Percentiles rank a stretch among this genome's conserved stretches.
Conservation (phyloP, 2,113 vertebrate genomes). For the Uropsilus gracilis region DNA sequence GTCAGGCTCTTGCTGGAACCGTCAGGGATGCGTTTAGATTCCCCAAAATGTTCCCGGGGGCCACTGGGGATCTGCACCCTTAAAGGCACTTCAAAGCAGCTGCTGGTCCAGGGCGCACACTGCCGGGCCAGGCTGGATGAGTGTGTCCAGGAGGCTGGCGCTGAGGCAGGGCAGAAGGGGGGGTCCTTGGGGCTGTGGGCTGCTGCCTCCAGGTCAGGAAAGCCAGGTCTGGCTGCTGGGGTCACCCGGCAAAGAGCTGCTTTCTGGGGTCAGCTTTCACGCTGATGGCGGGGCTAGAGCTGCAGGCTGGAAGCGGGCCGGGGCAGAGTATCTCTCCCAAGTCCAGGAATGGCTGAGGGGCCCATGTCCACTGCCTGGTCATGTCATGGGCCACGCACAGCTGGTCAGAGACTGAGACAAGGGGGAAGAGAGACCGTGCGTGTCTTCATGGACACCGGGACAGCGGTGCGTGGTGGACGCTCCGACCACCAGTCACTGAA, state of each 20-base stretch:
- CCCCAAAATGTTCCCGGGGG: not conserved
- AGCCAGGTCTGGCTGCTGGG: no score
- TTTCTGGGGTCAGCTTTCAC: no score
- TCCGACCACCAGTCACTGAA: not conserved
- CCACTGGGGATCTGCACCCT: not conserved
- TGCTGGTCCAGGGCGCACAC: not conserved
- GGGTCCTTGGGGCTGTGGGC: no score
- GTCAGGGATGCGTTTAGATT: not conserved
- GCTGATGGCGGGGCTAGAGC: no score
- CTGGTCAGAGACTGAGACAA: not conserved
- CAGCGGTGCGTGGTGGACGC: not conserved
- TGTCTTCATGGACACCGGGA: not conserved
- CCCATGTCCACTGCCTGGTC: not conserved
- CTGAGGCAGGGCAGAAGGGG: no score
- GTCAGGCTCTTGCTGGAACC: not conserved
- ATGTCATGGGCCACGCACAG: not conserved
- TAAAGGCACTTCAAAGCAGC: not conserved
- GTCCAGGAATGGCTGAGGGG: not conserved
- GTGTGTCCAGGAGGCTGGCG: fast-evolving
- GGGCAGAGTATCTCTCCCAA: no score
- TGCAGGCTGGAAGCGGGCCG: no score
- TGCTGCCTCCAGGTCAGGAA: no score
- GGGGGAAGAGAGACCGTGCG: not conserved
- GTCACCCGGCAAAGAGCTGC: no score
- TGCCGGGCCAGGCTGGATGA: not conserved